These are phyloP conservation scores for Zeus faber DNA, from an alignment of 2,113 vertebrate species.

Conservation along the genomic window DNA sequence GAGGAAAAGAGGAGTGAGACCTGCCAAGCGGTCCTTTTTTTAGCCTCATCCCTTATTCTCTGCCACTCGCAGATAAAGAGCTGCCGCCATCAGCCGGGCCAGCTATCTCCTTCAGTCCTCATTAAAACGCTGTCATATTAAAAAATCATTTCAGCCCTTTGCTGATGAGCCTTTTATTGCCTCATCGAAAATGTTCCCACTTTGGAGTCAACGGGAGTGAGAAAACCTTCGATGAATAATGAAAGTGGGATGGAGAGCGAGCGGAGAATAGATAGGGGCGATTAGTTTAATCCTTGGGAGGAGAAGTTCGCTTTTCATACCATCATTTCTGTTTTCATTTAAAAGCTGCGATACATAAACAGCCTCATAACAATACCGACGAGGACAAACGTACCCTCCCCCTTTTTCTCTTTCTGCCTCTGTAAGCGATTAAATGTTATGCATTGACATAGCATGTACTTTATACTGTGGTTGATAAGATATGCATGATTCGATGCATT, in stretches of 20 bases:
- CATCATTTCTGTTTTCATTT: slow-evolving; percentile 33
- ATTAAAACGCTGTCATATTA: slow-evolving; percentile 73
- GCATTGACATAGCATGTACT: no score
- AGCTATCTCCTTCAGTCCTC: slow-evolving; percentile 63
- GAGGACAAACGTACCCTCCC: no score
- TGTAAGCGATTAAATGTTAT: no score
- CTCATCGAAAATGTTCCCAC: slow-evolving; percentile 61
- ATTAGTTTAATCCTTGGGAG: slow-evolving; percentile 42
- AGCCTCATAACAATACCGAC: no score
- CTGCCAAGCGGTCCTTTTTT: slow-evolving; percentile 26
- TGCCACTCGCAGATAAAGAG: slow-evolving; percentile 67
- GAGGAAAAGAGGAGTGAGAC: slow-evolving; percentile 2
- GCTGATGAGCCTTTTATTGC: slow-evolving; percentile 71
- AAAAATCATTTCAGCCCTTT: slow-evolving; percentile 63
- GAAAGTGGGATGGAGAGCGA: slow-evolving; percentile 20
- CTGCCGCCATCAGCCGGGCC: slow-evolving; percentile 51
- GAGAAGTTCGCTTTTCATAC: slow-evolving; percentile 30
- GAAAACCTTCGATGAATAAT: slow-evolving; percentile 35
- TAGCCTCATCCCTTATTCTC: slow-evolving; percentile 57
- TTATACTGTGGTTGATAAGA: no score
- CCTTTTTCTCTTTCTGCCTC: no score
- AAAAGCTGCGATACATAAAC: slow-evolving; percentile 18
- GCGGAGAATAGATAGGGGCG: slow-evolving; percentile 37
- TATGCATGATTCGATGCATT: no score
- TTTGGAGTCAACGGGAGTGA: slow-evolving; percentile 41